Evolutionary conservation across 2,113 vertebrate species (phyloP).

Genomic region (Erythrocercus mccallii): DNA sequence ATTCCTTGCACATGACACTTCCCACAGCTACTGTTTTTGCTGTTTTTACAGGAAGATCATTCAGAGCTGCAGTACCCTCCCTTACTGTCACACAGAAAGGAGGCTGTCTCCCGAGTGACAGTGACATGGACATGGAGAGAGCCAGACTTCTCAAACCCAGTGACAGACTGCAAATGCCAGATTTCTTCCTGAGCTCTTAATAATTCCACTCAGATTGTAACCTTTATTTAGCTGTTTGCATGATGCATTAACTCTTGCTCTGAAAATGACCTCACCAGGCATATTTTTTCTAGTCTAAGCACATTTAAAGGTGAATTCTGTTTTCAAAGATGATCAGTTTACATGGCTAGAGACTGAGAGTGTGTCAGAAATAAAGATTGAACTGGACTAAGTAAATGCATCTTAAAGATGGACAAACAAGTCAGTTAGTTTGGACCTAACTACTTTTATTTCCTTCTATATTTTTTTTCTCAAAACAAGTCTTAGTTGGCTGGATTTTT

Average conservation of each 20-base stretch:
- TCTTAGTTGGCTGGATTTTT: neutral
- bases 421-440: neutral
- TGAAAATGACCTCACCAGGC: constrained; percentile 34
- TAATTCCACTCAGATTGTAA: constrained; percentile 67
- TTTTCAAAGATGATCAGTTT: constrained; percentile 29
- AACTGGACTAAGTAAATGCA: neutral
- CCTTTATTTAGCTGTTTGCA: constrained; percentile 70
- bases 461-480: neutral
- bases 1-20: neutral
- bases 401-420: neutral
- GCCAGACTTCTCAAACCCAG: constrained; percentile 33
- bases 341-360: neutral
- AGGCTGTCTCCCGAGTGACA: constrained; percentile 19
- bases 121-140: neutral
- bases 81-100: neutral
- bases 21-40: neutral
- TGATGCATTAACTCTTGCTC: constrained; percentile 63
- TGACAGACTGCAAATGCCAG: constrained; percentile 59
- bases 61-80: neutral
- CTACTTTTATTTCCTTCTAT: neutral
- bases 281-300: constrained; percentile 16
- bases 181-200: constrained; percentile 54
- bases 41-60: neutral
- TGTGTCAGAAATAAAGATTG: neutral
- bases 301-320: constrained; percentile 53